Evolutionary conservation across 2,113 vertebrate species (phyloP).

Genomic region (Sclerurus mexicanus): DNA sequence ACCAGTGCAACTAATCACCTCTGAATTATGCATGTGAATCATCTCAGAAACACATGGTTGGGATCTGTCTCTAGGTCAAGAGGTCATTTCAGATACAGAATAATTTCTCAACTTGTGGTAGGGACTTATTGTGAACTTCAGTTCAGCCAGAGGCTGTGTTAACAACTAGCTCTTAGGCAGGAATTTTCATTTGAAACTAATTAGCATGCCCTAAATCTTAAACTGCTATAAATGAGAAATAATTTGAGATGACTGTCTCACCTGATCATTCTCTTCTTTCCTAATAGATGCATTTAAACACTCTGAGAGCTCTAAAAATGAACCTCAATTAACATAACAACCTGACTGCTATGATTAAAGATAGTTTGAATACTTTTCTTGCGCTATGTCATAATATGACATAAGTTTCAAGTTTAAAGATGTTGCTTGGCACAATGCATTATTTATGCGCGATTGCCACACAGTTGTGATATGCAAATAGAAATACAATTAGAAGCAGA

Average conservation of each 20-base stretch:
- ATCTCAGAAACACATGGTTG: background rate
- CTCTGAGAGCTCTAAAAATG: background rate
- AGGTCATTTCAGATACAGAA: slow-evolving; percentile 20
- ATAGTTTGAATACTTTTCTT: background rate
- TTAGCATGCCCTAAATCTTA: background rate
- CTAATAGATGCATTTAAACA: background rate
- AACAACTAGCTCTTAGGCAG: background rate
- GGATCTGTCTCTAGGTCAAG: slow-evolving; percentile 32
- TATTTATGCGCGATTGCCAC: background rate
- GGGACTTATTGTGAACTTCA: background rate
- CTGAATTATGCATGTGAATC: slow-evolving; percentile 57
- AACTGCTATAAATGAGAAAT: slow-evolving; percentile 20
- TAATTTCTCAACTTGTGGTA: background rate
- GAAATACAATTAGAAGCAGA: background rate
- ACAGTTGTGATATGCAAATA: background rate
- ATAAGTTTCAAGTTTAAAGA: background rate
- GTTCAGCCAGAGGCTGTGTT: background rate
- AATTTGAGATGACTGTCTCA: slow-evolving; percentile 21
- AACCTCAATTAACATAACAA: background rate
- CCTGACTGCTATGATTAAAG: background rate
- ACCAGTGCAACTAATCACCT: slow-evolving; percentile 15
- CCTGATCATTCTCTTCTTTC: background rate
- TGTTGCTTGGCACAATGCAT: background rate
- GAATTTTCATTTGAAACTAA: slow-evolving; percentile 32
- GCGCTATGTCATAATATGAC: background rate